A percentile compares a stretch with the other conserved stretches of the same genome.
Evolutionary conservation across 2,888 invertebrate genomes (phyloP).

Genomic region (Torymus texanus): DNA sequence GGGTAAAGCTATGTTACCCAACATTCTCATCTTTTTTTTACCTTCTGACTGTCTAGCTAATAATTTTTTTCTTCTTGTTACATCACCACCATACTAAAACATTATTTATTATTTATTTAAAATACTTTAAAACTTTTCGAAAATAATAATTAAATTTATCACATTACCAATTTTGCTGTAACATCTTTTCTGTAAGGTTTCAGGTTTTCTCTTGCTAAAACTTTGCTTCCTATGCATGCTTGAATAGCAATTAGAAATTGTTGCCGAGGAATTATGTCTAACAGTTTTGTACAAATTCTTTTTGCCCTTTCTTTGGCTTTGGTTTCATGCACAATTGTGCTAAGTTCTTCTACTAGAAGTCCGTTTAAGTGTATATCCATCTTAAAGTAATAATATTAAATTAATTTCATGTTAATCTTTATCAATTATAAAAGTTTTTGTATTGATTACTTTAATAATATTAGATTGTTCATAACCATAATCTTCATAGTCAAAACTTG

Average conservation of each 20-base stretch:
- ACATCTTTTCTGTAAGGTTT: slow-evolving; percentile 95
- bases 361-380: slow-evolving; percentile 89
- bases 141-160: slow-evolving; percentile 12
- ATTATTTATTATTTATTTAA: slow-evolving; percentile 31
- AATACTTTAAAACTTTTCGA: slow-evolving; percentile 18
- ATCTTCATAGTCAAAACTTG: slow-evolving; percentile 95
- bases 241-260: slow-evolving; percentile 87
- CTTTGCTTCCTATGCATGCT: slow-evolving; percentile 86
- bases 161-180: slow-evolving; percentile 90
- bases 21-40: slow-evolving; percentile 93
- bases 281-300: slow-evolving; percentile 84
- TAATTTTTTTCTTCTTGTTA: slow-evolving; percentile 91
- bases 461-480: slow-evolving; percentile 86
- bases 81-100: slow-evolving; percentile 91
- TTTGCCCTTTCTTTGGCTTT: slow-evolving; percentile 82
- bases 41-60: slow-evolving; percentile 93
- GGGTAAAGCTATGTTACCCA: slow-evolving; percentile 94
- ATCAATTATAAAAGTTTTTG: neutral
- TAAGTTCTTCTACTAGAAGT: slow-evolving; percentile 87
- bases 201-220: slow-evolving; percentile 90
- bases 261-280: slow-evolving; percentile 92
- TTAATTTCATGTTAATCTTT: slow-evolving; percentile 10
- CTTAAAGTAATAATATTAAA: slow-evolving; percentile 74
- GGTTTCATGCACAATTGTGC: slow-evolving; percentile 85
- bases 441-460: slow-evolving; percentile 83